phyloP scores from a whole-genome alignment of 2,113 vertebrate genomes.

The Pygoscelis adeliae region DNA sequence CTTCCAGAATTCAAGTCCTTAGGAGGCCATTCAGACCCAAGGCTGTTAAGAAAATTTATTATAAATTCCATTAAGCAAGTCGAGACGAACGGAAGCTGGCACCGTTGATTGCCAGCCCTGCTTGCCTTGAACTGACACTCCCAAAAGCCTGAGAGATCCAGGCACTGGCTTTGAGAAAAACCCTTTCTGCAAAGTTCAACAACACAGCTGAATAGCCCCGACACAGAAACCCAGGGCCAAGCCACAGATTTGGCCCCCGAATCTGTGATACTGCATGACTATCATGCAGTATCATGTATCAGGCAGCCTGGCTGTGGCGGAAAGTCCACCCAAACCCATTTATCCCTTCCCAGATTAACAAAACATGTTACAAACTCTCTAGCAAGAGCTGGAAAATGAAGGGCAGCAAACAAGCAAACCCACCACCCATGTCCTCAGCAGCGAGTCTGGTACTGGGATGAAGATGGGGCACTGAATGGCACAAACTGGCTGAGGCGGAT shows the following conservation, averaged over 20 bases:
- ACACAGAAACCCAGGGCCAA: not conserved
- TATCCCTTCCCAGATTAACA: not conserved
- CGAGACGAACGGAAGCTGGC: not conserved
- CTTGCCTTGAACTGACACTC: not conserved
- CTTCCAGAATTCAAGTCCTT: conserved; percentile 26
- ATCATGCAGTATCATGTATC: accelerated
- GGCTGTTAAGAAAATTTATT: conserved; percentile 42
- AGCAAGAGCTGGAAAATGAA: not conserved
- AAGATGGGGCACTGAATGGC: not conserved
- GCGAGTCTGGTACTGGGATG: not conserved
- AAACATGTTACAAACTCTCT: not conserved
- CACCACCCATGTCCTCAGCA: not conserved
- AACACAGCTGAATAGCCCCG: accelerated
- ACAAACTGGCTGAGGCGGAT: not conserved
- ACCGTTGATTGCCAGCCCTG: not conserved
- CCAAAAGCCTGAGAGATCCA: not conserved
- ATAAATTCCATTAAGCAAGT: conserved; percentile 29
- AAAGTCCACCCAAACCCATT: not conserved
- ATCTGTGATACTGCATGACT: not conserved
- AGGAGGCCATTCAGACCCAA: conserved; percentile 8
- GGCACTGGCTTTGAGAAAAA: not conserved
- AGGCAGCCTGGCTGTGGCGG: not conserved
- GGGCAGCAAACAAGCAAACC: not conserved
- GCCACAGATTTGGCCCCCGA: not conserved
- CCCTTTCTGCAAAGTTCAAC: not conserved